A percentile compares a stretch with the other conserved stretches of the same genome.
These are phyloP conservation scores for Acropora yongei DNA, from an alignment of 64 coral and sea anemone genomes.

Conservation along the genomic window DNA sequence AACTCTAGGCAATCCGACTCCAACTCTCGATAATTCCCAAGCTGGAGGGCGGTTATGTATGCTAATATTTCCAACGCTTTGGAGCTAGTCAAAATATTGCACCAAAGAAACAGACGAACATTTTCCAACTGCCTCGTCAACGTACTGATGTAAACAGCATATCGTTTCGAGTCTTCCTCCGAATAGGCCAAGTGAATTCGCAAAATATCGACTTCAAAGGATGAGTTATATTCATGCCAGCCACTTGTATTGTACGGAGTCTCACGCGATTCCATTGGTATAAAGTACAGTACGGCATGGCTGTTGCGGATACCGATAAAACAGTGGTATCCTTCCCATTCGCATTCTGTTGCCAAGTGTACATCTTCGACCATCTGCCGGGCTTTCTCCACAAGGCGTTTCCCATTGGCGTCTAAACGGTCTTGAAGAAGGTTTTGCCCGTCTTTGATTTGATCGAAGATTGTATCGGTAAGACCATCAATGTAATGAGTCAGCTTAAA, in stretches of 20 bases:
- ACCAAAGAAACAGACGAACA: not conserved
- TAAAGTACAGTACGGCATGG: not conserved
- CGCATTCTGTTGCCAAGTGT: not conserved
- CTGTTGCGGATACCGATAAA: conserved; percentile 28
- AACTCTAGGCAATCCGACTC: not conserved
- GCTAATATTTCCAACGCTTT: conserved; percentile 6
- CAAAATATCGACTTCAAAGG: not conserved
- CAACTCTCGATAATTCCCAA: conserved; percentile 1
- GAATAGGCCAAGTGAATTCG: not conserved
- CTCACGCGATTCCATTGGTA: conserved; percentile 7
- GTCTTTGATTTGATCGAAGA: conserved; percentile 29
- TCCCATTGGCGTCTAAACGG: not conserved
- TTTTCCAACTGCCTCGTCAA: not conserved
- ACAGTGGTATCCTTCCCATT: conserved; percentile 34
- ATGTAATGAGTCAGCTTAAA: conserved; percentile 30
- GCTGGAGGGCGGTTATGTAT: conserved; percentile 11
- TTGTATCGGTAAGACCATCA: conserved; percentile 11
- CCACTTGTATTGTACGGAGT: not conserved
- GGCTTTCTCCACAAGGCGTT: not conserved
- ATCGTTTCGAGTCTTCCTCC: not conserved
- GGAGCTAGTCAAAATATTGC: not conserved
- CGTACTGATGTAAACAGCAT: not conserved
- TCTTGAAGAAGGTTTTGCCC: not conserved
- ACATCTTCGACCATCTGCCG: conserved; percentile 22
- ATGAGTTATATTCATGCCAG: not conserved